Evolutionary conservation across 2,797 vertebrate genomes (phyloP).

Genomic region (Hemibagrus guttatus): DNA sequence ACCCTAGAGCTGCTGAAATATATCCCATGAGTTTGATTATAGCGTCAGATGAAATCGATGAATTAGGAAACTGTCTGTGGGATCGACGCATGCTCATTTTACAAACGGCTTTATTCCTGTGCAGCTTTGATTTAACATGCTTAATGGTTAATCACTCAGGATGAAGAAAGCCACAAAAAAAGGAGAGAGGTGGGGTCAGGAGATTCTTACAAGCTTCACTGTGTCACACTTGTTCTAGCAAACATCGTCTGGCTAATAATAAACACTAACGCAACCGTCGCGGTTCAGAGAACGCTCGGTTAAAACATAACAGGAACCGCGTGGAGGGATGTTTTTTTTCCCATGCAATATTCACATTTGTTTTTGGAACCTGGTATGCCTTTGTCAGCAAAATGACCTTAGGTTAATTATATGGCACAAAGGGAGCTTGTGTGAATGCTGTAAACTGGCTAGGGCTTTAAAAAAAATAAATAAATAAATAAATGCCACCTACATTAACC

Average conservation of each 20-base stretch:
- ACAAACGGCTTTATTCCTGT: neutral
- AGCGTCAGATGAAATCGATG: neutral
- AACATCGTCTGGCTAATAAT: constrained; percentile 18
- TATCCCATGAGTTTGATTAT: neutral
- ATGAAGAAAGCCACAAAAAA: neutral
- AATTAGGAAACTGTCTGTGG: neutral
- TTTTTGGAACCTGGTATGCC: constrained; percentile 5
- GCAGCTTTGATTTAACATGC: neutral
- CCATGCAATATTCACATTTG: constrained; percentile 22
- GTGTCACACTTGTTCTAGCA: neutral
- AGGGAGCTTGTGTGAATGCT: neutral
- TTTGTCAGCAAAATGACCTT: constrained; percentile 16
- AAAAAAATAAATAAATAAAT: neutral
- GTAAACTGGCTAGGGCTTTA: neutral
- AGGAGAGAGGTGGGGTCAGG: neutral
- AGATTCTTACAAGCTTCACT: neutral
- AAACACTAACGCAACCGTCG: neutral
- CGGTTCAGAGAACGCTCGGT: neutral
- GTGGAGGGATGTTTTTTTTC: neutral
- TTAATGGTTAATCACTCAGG: neutral
- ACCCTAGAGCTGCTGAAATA: neutral
- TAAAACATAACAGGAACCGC: constrained; percentile 21
- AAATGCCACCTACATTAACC: neutral
- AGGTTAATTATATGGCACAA: constrained; percentile 38
- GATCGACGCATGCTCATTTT: neutral